These are phyloP conservation scores for Azemiops feae DNA, from an alignment of 2,113 vertebrate species.

Conservation along the genomic window DNA sequence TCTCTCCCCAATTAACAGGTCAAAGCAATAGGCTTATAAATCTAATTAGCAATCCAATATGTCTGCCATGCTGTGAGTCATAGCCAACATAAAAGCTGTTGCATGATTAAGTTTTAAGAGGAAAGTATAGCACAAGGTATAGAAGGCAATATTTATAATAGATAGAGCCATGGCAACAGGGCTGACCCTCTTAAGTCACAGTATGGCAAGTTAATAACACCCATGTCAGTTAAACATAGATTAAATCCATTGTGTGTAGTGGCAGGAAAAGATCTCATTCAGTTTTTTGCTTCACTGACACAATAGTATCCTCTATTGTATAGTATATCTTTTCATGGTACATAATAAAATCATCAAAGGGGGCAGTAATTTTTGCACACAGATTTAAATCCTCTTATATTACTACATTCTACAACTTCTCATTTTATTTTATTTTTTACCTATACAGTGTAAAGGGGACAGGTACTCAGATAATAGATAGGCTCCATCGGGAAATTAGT, in stretches of 20 bases:
- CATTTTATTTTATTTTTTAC: neutral
- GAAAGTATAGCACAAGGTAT: neutral
- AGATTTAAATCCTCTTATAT: neutral
- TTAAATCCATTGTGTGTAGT: neutral
- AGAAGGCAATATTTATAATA: neutral
- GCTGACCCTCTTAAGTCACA: neutral
- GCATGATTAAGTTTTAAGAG: neutral
- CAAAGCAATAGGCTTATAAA: neutral
- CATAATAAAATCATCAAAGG: neutral
- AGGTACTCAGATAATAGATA: neutral
- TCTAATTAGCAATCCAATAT: neutral
- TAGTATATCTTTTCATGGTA: neutral
- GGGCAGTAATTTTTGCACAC: neutral
- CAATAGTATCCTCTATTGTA: too few relatives aligned
- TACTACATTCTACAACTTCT: neutral
- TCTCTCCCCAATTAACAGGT: neutral
- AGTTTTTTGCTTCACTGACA: neutral
- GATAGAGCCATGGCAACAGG: neutral
- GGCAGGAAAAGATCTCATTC: neutral
- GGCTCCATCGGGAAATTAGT: neutral
- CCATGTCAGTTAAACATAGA: neutral
- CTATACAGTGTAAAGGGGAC: neutral
- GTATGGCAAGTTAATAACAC: neutral
- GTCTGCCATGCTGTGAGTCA: neutral
- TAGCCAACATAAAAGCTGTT: neutral